Evolutionary conservation across 2,797 vertebrate genomes (phyloP).

Genomic region (Argya squamiceps): DNA sequence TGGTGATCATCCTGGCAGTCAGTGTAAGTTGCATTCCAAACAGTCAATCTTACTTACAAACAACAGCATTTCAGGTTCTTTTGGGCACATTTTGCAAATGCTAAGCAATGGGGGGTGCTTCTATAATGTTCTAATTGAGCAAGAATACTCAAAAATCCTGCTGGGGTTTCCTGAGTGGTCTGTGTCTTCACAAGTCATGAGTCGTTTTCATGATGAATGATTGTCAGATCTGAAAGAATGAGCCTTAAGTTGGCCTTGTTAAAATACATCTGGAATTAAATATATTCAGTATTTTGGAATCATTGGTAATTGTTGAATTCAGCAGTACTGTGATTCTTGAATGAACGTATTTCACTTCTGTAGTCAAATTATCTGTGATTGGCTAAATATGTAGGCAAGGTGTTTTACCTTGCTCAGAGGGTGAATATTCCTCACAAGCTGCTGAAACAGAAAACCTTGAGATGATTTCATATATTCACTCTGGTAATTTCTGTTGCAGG

Average conservation of each 20-base stretch:
- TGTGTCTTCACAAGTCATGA: background rate
- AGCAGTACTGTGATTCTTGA: background rate
- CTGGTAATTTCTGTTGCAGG: background rate
- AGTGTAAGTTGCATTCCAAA: slow-evolving; percentile 81
- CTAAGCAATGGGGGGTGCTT: background rate
- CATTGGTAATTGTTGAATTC: background rate
- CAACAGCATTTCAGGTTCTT: background rate
- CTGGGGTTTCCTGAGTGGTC: background rate
- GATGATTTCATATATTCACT: background rate
- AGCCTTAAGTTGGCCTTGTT: background rate
- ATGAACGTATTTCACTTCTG: background rate
- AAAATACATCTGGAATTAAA: background rate
- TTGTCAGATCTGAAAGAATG: background rate
- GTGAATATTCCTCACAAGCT: background rate
- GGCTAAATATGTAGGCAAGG: background rate
- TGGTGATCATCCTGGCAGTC: slow-evolving; percentile 89
- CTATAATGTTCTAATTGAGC: background rate
- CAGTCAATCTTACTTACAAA: background rate
- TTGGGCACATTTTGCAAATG: background rate
- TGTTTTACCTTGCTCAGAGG: background rate
- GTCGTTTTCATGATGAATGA: accelerated
- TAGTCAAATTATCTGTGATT: background rate
- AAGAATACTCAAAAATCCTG: background rate
- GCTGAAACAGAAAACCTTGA: background rate
- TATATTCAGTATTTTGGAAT: background rate